These are phyloP conservation scores for Plotosus lineatus DNA, from an alignment of 2,113 vertebrate species.

Conservation along the genomic window DNA sequence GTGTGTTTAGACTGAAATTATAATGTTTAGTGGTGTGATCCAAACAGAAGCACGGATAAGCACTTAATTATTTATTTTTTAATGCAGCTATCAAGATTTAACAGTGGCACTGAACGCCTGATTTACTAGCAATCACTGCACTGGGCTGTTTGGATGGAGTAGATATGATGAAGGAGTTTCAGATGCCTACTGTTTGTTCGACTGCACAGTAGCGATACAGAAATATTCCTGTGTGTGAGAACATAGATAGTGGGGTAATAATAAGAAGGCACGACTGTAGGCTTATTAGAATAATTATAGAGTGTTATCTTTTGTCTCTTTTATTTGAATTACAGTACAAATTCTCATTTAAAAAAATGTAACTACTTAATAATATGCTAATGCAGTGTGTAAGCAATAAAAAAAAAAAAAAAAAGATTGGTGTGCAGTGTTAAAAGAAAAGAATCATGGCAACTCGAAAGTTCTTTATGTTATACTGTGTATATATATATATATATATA, in stretches of 20 bases:
- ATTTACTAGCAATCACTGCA: not conserved
- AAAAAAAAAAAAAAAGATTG: not conserved
- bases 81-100: slow-evolving; percentile 27
- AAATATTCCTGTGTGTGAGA: slow-evolving; percentile 7
- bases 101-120: not conserved
- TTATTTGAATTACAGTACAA: not conserved
- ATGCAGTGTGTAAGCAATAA: not conserved
- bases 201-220: not conserved
- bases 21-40: not conserved
- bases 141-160: not conserved
- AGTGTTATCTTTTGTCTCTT: not conserved
- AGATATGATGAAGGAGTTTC: not conserved
- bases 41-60: slow-evolving; percentile 17
- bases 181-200: not conserved
- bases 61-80: slow-evolving; percentile 16
- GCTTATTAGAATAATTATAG: not conserved
- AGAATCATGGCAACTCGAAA: too few species aligned
- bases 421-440: not conserved
- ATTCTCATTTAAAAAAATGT: not conserved
- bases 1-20: slow-evolving; percentile 23
- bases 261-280: not conserved
- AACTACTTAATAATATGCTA: not conserved
- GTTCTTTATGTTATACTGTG: too few species aligned
- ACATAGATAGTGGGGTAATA: not conserved
- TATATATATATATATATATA: too few species aligned